Evolutionary conservation across 2,113 vertebrate species (phyloP).

Genomic region (Myotis davidii): DNA sequence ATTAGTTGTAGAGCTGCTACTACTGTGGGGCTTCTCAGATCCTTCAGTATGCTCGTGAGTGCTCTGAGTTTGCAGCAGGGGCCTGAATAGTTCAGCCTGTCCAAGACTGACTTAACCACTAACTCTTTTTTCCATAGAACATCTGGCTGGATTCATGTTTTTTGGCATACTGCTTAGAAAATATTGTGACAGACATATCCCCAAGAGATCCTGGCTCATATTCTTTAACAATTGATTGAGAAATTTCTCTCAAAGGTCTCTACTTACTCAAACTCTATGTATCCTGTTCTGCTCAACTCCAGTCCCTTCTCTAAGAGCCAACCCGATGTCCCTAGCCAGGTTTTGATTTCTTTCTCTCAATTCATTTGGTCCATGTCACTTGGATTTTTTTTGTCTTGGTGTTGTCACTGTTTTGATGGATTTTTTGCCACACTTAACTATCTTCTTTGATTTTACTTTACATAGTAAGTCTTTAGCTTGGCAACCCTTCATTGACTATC

Average conservation of each 20-base stretch:
- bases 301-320: not conserved
- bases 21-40: not conserved
- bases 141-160: slow-evolving; percentile 15
- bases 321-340: not conserved
- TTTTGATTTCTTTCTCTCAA: not conserved
- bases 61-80: not conserved
- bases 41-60: not conserved
- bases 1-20: not conserved
- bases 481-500: not conserved
- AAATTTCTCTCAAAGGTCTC: not conserved
- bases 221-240: not conserved
- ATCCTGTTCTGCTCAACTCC: not conserved
- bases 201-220: not conserved
- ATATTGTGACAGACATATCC: not conserved
- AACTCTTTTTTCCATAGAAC: not conserved
- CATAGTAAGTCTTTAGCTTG: not conserved
- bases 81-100: not conserved
- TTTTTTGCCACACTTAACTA: not conserved
- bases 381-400: not conserved
- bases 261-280: not conserved
- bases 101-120: not conserved
- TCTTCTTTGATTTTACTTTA: slow-evolving; percentile 32
- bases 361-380: not conserved
- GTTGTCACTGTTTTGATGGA: not conserved
- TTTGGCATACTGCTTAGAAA: not conserved